Evolutionary conservation across 2,113 vertebrate species (phyloP), one percentile per base, ranked within the genome.

Genomic region (Scalopus aquaticus): DNA sequence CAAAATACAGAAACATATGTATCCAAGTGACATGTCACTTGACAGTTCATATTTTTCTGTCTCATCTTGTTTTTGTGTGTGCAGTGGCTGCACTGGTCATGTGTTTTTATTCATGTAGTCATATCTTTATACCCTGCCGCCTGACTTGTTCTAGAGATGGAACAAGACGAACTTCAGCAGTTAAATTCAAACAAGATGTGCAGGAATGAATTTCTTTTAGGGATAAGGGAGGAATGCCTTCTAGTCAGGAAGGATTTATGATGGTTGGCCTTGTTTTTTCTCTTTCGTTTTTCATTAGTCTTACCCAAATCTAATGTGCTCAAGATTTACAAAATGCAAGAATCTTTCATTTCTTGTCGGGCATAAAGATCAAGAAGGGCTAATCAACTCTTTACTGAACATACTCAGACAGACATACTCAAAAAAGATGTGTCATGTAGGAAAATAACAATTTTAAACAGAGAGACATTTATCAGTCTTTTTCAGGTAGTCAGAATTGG

Each of bases 101-200:
- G 93, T 98, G 98, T 94, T 98, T 98, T 97, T 97, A 96, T 98
- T 98, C 98, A 98, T 94, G 85, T 93, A 96, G 88, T 97, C 94
- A 6, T 97, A 97, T 97, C 97, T 97, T 97, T 97, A 54, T 91
- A 93, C 96, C 93, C 90, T 97, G 91, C 95, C 56, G 35, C 94
- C 97, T 96, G 97, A 97, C 96, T 97, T 96, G 94, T 96, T 98
- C 96, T 98, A 96, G 97, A 97, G 97, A 98, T 95, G 96, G 98
- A 97, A 98, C 97, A 98, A 98, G 97, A 98, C 90, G 90, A 97
- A 97, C 96, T 90, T 98, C 93, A 98, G 95, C 98, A 93, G 96
- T 60, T 97, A 98, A 98, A 99, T 98, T 97, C 94, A 97, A 98
- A 98, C 98, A 98, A 98, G 98, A 98, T 99, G 98, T 98, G 96